phyloP scores from a whole-genome alignment of 2,797 vertebrate species.

The Macroramphosus scolopax region DNA sequence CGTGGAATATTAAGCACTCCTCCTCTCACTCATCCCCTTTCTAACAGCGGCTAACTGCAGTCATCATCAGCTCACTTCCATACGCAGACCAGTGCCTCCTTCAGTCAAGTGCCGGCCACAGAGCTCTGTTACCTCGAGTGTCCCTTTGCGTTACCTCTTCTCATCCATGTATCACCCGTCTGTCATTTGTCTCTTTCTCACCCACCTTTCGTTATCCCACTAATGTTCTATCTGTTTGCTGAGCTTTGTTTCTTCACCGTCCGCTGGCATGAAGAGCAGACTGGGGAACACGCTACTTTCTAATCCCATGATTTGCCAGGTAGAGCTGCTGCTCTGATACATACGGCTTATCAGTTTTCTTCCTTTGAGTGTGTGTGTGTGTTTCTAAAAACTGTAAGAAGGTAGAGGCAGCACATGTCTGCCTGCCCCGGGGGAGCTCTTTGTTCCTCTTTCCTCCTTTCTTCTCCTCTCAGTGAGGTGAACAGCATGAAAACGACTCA shows the following conservation, averaged over 20 bases:
- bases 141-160: constrained; percentile 10
- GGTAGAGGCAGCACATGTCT: constrained; percentile 25
- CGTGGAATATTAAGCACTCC: constrained; percentile 64
- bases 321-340: constrained; percentile 23
- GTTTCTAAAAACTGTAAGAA: constrained; percentile 21
- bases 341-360: constrained; percentile 15
- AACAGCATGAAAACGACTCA: constrained; percentile 57
- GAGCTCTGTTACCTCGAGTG: constrained; percentile 36
- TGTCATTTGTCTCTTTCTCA: constrained; percentile 7
- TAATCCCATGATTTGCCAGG: constrained; percentile 36
- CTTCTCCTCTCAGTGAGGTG: constrained; percentile 27
- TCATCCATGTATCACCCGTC: neutral
- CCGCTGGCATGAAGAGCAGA: constrained; percentile 23
- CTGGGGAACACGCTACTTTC: constrained; percentile 32
- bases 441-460: constrained; percentile 24
- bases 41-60: constrained; percentile 44
- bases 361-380: constrained; percentile 21
- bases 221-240: constrained; percentile 25
- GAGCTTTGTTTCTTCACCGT: constrained; percentile 18
- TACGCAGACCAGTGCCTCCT: constrained; percentile 40
- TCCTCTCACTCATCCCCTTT: constrained; percentile 33
- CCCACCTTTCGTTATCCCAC: constrained; percentile 10
- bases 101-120: constrained; percentile 52
- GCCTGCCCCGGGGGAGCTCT: constrained; percentile 25
- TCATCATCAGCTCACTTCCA: constrained; percentile 47